phyloP scores from a whole-genome alignment of 2,888 invertebrate species.

The Lamellibrachia satsuma region DNA sequence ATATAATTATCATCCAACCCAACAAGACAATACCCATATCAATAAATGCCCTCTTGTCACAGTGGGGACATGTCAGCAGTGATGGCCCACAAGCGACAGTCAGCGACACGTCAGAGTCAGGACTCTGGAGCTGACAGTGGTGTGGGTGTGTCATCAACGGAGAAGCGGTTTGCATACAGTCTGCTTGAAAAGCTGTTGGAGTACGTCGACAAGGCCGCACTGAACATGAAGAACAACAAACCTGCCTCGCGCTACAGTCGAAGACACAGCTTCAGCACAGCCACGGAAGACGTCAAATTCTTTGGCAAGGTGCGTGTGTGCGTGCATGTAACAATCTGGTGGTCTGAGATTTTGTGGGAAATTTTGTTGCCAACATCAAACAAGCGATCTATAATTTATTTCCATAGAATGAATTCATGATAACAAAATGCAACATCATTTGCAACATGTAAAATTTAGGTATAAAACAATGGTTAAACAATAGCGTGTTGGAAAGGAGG shows the following conservation, averaged over 20 bases:
- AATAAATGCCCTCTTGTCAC: neutral
- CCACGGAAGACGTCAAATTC: conserved; percentile 97
- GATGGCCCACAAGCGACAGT: conserved; percentile 41
- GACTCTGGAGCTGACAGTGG: conserved; percentile 58
- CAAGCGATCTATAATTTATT: too few species aligned
- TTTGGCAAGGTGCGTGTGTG: conserved; percentile 85
- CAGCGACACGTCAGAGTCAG: conserved; percentile 55
- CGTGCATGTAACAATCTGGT: neutral
- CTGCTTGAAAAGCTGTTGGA: conserved; percentile 94
- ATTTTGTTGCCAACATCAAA: too few species aligned
- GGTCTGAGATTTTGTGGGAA: too few species aligned
- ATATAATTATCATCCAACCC: neutral
- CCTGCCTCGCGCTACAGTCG: conserved; percentile 96
- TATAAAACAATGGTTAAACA: too few species aligned
- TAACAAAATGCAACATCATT: too few species aligned
- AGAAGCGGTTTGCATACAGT: conserved; percentile 95
- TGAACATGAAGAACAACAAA: conserved; percentile 84
- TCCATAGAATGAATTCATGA: too few species aligned
- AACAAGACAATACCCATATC: neutral
- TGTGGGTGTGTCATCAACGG: conserved; percentile 76
- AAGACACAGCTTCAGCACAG: conserved; percentile 73
- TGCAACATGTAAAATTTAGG: too few species aligned
- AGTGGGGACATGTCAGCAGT: neutral
- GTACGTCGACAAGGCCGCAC: conserved; percentile 94
- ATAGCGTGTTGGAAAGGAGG: too few species aligned